Percentiles rank a stretch among this genome's conserved stretches.
Conservation (phyloP, 2,888 invertebrate genomes). For the Lithophane semibrunnea region DNA sequence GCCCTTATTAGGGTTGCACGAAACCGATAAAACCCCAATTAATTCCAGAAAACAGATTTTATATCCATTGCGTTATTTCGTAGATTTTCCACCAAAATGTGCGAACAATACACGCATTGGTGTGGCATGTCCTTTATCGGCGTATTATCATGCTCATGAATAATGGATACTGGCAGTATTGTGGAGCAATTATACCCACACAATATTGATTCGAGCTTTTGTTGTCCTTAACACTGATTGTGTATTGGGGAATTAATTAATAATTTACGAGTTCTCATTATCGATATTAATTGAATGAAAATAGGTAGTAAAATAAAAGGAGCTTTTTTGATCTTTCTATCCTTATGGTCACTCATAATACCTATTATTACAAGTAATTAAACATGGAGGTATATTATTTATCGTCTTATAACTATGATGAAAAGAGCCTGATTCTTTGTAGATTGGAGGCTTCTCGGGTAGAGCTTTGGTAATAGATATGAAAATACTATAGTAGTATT, state of each 20-base stretch:
- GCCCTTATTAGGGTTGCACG: background rate
- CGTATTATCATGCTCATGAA: slow-evolving; percentile 55
- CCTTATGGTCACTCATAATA: background rate
- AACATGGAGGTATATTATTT: no score
- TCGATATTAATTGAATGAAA: slow-evolving; percentile 3
- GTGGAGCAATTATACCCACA: slow-evolving; percentile 32
- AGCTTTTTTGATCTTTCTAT: background rate
- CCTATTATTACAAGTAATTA: no score
- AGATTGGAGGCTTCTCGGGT: no score
- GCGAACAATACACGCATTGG: slow-evolving; percentile 14
- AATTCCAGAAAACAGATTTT: slow-evolving; percentile 4
- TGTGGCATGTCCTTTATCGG: slow-evolving; percentile 24
- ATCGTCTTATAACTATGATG: no score
- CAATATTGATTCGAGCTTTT: slow-evolving; percentile 46
- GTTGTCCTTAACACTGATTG: slow-evolving; percentile 43
- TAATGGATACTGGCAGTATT: slow-evolving; percentile 49
- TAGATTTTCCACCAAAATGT: slow-evolving; percentile 12
- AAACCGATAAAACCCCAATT: slow-evolving; percentile 14
- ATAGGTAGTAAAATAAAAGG: background rate
- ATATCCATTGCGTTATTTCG: slow-evolving; percentile 28
- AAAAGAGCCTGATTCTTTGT: no score
- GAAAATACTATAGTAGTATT: no score
- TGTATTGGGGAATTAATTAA: slow-evolving; percentile 33
- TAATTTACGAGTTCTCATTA: slow-evolving; percentile 34
- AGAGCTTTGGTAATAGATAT: no score